A percentile compares a stretch with the other conserved stretches of the same genome.
These are phyloP conservation scores for Drosophila anomelani DNA, from an alignment of 2,888 invertebrate species.

Conservation along the genomic window DNA sequence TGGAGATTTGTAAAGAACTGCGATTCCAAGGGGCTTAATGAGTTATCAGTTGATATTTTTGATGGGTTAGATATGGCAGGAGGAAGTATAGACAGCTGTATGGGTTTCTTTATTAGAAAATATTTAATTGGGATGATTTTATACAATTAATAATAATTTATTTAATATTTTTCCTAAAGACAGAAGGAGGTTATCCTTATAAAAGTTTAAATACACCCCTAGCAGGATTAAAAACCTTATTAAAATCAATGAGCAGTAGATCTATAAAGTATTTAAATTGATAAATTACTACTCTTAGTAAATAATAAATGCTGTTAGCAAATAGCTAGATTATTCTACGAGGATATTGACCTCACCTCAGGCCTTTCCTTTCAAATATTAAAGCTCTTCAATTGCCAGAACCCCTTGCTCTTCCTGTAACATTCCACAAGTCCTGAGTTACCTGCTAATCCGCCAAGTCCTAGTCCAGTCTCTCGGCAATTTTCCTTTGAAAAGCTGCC, in stretches of 20 bases:
- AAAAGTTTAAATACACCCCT: background rate
- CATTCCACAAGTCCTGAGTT: constrained; percentile 21
- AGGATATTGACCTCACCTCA: background rate
- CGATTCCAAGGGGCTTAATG: constrained; percentile 9
- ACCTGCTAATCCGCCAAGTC: constrained; percentile 19
- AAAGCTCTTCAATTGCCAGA: background rate
- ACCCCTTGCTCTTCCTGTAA: background rate
- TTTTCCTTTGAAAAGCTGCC: constrained; percentile 39
- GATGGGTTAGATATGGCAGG: background rate
- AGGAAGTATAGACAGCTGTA: background rate
- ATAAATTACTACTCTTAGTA: background rate
- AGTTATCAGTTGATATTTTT: background rate
- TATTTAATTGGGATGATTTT: background rate
- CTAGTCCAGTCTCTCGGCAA: constrained; percentile 16
- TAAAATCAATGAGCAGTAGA: background rate
- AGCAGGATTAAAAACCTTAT: too few species aligned
- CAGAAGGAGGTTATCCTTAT: background rate
- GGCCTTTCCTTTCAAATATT: background rate
- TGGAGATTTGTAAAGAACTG: constrained; percentile 24
- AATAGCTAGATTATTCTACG: background rate
- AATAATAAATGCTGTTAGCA: too few species aligned
- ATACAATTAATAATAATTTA: background rate
- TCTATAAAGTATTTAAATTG: too few species aligned
- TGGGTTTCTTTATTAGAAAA: background rate
- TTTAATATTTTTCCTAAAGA: background rate